These are phyloP conservation scores for Drosophila subpulchrella DNA, from an alignment of 1,140 invertebrate genomes.

Conservation along the genomic window DNA sequence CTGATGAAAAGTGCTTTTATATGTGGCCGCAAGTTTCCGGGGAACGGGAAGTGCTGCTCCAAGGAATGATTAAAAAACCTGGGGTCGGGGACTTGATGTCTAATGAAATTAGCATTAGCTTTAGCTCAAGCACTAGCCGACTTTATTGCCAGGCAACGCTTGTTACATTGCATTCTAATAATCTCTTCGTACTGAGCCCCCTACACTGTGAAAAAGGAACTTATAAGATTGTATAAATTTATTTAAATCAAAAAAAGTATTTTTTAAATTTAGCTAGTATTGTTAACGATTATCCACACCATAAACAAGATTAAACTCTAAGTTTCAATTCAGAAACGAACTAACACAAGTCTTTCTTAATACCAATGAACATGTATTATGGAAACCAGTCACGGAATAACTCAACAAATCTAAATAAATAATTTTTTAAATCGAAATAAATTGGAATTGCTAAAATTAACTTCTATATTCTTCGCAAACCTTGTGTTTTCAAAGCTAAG, in stretches of 20 bases:
- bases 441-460: too few relatives aligned
- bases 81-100: conserved; percentile 6
- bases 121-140: not conserved
- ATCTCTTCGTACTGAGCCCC: not conserved
- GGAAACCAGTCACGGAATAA: too few relatives aligned
- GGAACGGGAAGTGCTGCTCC: not conserved
- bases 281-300: too few relatives aligned
- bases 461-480: too few relatives aligned
- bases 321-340: too few relatives aligned
- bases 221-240: not conserved
- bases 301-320: not conserved
- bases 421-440: not conserved
- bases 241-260: not conserved
- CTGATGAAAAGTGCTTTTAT: conserved; percentile 22
- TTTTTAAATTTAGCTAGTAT: too few relatives aligned
- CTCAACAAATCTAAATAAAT: not conserved
- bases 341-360: too few relatives aligned
- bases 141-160: conserved; percentile 24
- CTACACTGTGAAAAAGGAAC: not conserved
- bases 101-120: conserved; percentile 24
- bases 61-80: conserved; percentile 11
- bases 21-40: not conserved
- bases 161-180: not conserved
- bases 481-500: not conserved
- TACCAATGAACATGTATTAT: too few relatives aligned